Conservation (phyloP, 2,888 invertebrate genomes). For the Drosophila subquinaria region DNA sequence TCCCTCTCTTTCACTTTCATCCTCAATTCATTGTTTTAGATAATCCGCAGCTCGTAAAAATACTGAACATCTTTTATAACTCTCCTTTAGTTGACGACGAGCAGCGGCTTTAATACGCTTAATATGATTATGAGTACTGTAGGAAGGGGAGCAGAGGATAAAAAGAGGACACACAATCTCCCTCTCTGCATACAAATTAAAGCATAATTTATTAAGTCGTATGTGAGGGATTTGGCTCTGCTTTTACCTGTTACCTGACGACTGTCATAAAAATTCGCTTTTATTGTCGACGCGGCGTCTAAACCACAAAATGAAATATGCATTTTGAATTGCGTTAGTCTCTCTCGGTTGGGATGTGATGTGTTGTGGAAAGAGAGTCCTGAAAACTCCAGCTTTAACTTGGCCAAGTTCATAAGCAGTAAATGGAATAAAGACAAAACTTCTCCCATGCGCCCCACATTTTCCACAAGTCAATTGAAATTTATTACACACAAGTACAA, state of each 20-base stretch:
- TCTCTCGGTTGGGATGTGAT: slow-evolving; percentile 16
- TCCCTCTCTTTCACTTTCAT: not conserved
- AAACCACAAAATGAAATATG: slow-evolving; percentile 60
- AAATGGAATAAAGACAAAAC: slow-evolving; percentile 19
- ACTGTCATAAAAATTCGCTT: slow-evolving; percentile 67
- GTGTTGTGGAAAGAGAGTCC: not conserved
- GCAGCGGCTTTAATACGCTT: slow-evolving; percentile 60
- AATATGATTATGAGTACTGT: slow-evolving; percentile 39
- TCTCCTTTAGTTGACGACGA: slow-evolving; percentile 29
- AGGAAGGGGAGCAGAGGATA: not conserved
- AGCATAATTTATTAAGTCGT: slow-evolving; percentile 64
- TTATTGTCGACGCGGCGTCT: slow-evolving; percentile 54
- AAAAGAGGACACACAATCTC: slow-evolving; percentile 15
- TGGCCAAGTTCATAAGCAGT: slow-evolving; percentile 3
- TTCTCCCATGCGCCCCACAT: slow-evolving; percentile 23
- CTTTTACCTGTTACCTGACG: slow-evolving; percentile 30
- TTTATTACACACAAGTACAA: slow-evolving; percentile 60
- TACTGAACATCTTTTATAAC: slow-evolving; percentile 44
- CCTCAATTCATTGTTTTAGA: not conserved
- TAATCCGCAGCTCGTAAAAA: slow-evolving; percentile 30
- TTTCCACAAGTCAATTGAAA: slow-evolving; percentile 74
- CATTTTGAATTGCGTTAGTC: slow-evolving; percentile 52
- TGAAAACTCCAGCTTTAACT: not conserved
- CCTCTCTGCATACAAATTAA: slow-evolving; percentile 72
- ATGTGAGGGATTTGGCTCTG: slow-evolving; percentile 15